Evolutionary conservation across 2,797 vertebrate species (phyloP), one percentile per base, ranked within the genome.

Genomic region (Apogon talboti): DNA sequence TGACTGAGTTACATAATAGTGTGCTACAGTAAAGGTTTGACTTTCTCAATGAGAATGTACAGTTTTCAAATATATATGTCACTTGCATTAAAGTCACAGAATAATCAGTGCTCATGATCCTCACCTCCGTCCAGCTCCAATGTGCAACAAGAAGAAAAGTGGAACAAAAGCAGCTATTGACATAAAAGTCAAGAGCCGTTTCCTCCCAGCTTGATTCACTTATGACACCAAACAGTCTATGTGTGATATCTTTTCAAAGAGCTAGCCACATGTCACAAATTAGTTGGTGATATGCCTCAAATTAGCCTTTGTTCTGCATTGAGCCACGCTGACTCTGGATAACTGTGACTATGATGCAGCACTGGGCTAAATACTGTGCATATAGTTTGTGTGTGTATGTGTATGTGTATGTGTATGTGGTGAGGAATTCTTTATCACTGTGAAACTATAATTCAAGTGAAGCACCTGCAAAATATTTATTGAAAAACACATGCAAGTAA

Each of bases 211-310:
- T 67, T 75, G 82, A 84, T 56, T 76, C 72, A 61, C 52, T 72
- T 62, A 63, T 71, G 53, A 71, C 72, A 75, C 65, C 68, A 74
- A 72, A 78, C 82, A 76, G 66, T 76, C 68, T 73, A 79, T 66
- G 83, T 90, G 89, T 86, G 89, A 90, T 90, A 82, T 83, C 45
- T 53, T 87, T 90, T 90, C 86, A 89, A 87, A 90, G 84, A 85
- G 79, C 71, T 78, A 76, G 74, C 85, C 86, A 77, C 78, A 82
- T 90, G 89, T 85, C 87, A 85, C 84, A 84, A 88, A 90, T 92
- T 87, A 88, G 85, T 87, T 77, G 10, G 79, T 86, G 79, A 90
- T 85, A 88, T 84, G 86, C 79, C 74, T 89, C 79, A 79, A 85
- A 92, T 91, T 86, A 90, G 87, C 84, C 85, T 90, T 90, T 89